phyloP scores from a whole-genome alignment of 2,797 vertebrate genomes.

The Pipistrellus nathusii region DNA sequence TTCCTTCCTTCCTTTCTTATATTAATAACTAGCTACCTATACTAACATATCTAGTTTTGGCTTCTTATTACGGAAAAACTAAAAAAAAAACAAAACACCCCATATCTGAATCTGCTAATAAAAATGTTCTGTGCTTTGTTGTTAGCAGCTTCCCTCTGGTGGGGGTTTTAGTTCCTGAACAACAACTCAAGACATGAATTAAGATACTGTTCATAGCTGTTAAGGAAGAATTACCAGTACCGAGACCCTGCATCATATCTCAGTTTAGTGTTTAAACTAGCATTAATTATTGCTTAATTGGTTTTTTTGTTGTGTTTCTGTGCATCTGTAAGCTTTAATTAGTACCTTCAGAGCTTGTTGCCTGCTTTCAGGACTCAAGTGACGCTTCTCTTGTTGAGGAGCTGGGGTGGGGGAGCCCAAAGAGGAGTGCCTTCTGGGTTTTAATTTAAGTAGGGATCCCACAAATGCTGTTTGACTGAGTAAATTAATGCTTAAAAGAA shows the following conservation, averaged over 20 bases:
- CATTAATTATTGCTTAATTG: neutral
- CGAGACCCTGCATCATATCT: neutral
- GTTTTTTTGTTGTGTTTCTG: neutral
- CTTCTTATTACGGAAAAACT: neutral
- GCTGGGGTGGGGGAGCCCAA: neutral
- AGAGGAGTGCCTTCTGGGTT: neutral
- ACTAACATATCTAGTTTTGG: neutral
- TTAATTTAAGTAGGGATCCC: neutral
- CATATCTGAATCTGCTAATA: neutral
- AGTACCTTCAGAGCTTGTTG: neutral
- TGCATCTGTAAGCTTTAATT: neutral
- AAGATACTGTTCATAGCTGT: neutral
- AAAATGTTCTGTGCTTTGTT: neutral
- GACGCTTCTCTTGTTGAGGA: neutral
- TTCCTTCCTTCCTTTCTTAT: too few species aligned
- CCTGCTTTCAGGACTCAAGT: neutral
- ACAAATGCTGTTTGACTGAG: neutral
- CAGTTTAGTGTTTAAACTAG: neutral
- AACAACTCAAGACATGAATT: too few species aligned
- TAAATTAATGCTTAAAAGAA: neutral
- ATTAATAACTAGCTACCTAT: neutral
- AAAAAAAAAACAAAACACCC: too few species aligned
- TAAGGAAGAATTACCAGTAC: neutral
- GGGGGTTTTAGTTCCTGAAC: neutral
- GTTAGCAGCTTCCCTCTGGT: neutral